These are phyloP conservation scores for Sinocyclocheilus rhinocerous DNA, from an alignment of 2,113 vertebrate genomes.

Conservation along the genomic window DNA sequence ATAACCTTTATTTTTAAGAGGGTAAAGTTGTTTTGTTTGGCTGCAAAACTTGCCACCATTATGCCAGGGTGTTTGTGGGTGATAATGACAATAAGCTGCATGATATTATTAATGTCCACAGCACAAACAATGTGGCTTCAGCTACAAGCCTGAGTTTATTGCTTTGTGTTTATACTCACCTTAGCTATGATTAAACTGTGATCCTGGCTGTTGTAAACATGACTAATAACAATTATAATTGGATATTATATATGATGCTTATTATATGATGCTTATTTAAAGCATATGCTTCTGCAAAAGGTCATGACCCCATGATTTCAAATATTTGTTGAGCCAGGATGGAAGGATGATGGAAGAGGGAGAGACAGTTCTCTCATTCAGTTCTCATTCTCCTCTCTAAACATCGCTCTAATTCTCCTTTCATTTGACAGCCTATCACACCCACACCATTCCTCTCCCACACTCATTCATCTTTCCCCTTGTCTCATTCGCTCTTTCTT, in stretches of 20 bases:
- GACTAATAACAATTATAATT: neutral
- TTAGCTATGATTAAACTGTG: too few relatives aligned
- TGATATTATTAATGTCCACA: neutral
- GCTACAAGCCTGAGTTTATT: too few relatives aligned
- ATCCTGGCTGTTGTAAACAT: neutral
- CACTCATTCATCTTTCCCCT: constrained; percentile 3
- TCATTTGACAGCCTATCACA: constrained; percentile 18
- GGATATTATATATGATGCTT: too few relatives aligned
- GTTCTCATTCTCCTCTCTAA: constrained; percentile 22
- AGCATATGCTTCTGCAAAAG: too few relatives aligned
- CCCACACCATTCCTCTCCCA: constrained; percentile 15
- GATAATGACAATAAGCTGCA: neutral
- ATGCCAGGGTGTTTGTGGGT: neutral
- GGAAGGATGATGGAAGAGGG: neutral
- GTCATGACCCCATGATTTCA: neutral
- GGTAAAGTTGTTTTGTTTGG: neutral
- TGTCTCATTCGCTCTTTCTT: constrained; percentile 1
- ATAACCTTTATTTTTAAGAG: neutral
- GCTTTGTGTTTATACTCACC: too few relatives aligned
- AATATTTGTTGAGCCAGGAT: too few relatives aligned
- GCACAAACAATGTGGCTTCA: neutral
- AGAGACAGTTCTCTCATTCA: constrained; percentile 12
- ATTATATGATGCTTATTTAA: too few relatives aligned
- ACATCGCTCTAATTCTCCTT: constrained; percentile 24
- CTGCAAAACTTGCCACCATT: neutral